Conservation (phyloP, 1,140 invertebrate genomes). For the Drosophila gunungcola region DNA sequence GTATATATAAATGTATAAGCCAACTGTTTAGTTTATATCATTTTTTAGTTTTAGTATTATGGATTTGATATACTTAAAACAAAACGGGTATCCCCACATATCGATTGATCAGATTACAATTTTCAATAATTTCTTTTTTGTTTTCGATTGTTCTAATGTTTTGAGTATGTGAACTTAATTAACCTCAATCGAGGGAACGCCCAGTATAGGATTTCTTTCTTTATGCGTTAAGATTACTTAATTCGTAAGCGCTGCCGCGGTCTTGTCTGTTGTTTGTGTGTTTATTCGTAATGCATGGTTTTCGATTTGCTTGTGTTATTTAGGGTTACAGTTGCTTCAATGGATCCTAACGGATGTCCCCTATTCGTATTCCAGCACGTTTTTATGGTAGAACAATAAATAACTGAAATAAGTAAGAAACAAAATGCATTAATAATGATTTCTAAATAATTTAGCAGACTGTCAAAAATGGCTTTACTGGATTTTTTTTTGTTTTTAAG, state of each 20-base stretch:
- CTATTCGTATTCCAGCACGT: conserved; percentile 92
- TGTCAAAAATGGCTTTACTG: no score
- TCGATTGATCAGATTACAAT: conserved; percentile 39
- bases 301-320: conserved; percentile 14
- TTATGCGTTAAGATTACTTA: conserved; percentile 59
- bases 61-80: conserved; percentile 66
- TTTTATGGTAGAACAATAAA: conserved; percentile 97
- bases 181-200: conserved; percentile 25
- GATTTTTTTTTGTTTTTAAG: no score
- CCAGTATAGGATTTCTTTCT: conserved; percentile 22
- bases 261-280: conserved; percentile 53
- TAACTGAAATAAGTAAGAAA: conserved; percentile 87
- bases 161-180: conserved; percentile 19
- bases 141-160: conserved; percentile 16
- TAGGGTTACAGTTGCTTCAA: conserved; percentile 49
- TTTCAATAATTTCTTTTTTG: conserved; percentile 29
- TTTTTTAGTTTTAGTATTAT: conserved; percentile 72
- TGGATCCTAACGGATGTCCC: conserved; percentile 30
- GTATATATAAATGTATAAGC: conserved; percentile 58
- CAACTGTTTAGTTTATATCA: conserved; percentile 45
- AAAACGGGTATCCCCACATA: conserved; percentile 41
- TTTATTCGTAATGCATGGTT: conserved; percentile 24
- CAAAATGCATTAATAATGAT: neutral
- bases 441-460: neutral
- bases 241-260: conserved; percentile 58